A percentile compares a stretch with the other conserved stretches of the same genome.
Conservation (phyloP, 2,888 invertebrate genomes). For the Nasonia oneida region DNA sequence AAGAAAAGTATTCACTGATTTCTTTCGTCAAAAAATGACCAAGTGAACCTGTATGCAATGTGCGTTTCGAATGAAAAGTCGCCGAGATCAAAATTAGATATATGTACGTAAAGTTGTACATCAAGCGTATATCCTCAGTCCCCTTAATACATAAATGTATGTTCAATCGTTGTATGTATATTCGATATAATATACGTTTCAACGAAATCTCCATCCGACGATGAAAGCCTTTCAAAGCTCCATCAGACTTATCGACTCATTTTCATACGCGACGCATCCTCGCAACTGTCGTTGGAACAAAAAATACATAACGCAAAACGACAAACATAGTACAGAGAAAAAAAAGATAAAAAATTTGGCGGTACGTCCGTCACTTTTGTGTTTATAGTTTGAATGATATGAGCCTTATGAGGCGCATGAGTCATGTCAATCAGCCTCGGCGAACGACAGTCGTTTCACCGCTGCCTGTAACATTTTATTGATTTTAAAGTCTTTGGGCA, state of each 20-base stretch:
- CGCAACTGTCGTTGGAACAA: not conserved
- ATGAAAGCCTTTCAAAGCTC: constrained; percentile 14
- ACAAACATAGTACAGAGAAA: not conserved
- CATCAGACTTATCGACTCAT: constrained; percentile 14
- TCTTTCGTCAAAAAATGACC: constrained; percentile 5
- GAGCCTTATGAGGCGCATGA: constrained; percentile 73
- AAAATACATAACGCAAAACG: constrained; percentile 27
- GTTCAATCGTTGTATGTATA: constrained; percentile 32
- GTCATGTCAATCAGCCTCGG: constrained; percentile 73
- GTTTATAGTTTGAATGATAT: constrained; percentile 72
- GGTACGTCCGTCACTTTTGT: constrained; percentile 51
- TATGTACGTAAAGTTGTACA: not conserved
- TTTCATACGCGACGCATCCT: not conserved
- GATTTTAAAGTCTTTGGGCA: not conserved
- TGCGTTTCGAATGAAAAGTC: constrained; percentile 29
- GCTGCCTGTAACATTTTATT: not conserved
- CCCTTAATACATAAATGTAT: constrained; percentile 36
- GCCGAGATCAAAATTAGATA: constrained; percentile 25
- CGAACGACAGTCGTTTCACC: constrained; percentile 36
- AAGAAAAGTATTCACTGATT: constrained; percentile 30
- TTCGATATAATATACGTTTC: not conserved
- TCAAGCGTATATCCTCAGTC: constrained; percentile 29
- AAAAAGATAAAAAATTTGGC: constrained; percentile 25
- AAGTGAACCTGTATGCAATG: not conserved
- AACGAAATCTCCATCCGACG: constrained; percentile 9